Base-by-base conservation (phyloP, 2,888 invertebrate genomes). In the Xestia rhomboidea region DNA sequence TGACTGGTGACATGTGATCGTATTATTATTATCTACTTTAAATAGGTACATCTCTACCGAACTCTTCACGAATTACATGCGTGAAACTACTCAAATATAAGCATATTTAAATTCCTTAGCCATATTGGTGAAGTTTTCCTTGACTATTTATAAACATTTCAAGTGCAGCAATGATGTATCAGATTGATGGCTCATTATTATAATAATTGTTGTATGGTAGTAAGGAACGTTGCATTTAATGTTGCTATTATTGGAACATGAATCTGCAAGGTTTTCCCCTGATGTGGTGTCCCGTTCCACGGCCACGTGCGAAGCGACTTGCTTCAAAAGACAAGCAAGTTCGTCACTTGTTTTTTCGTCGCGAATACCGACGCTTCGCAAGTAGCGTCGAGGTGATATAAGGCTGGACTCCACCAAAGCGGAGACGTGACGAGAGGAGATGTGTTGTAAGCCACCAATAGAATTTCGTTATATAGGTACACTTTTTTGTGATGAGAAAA, bases 81-180 rank as follows among this genome's bases (percentile, higher is more conserved):
- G 13, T 63, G 63, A 34, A 34, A 69, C 18, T 21, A 71, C 11
- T 41, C 1, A 54, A 34, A 41, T 4, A 30, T 11, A 15, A 18
- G 24, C 44, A 30, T 54, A 54, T n/a, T 63, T 71, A 41, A 76
- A 81, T 72, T 67, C 70, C 63, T 76, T 51, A 1, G 7, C 18
- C 21, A 70, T 77, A 81, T 79, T 38, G 24, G 60, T 41, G 83
- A 82, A 67, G 74, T 89, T 87, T 87, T 87, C 89, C 89, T 87
- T 57, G 57, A 77, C 69, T 89, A 87, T 87, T 88, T 87, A 81
- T 88, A 87, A 73, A 84, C 63, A 63, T 77, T 60, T 78, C 82
- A 69, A 87, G 84, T 72, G 73, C 2, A 5, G 34, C 24, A 24
- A 8, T 30, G 27, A 41, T 81, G 41, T 44, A 71, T 67, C 68